Conservation (phyloP, 2,113 vertebrate species). For the Antechinus stuartii region DNA sequence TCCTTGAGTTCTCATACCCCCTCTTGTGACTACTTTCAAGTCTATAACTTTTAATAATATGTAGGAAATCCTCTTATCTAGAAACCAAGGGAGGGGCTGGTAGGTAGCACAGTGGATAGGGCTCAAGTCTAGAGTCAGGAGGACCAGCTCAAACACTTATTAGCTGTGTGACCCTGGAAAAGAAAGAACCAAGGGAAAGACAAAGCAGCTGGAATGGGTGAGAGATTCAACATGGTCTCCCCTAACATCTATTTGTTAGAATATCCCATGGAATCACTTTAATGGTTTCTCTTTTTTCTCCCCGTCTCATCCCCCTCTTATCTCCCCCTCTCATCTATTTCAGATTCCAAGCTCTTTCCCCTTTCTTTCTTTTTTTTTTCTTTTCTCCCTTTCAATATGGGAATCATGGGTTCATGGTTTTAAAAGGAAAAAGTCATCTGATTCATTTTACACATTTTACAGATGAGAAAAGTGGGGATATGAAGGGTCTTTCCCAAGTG, state of each 20-base stretch:
- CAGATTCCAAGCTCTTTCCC: neutral
- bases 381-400: neutral
- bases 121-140: no score
- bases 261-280: neutral
- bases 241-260: slow-evolving; percentile 14
- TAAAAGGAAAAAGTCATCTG: neutral
- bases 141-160: neutral
- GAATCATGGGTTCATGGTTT: neutral
- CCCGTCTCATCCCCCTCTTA: no score
- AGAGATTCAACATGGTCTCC: neutral
- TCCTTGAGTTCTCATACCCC: neutral
- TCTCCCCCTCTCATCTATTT: neutral
- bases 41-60: neutral
- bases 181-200: neutral
- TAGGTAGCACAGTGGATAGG: no score
- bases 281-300: neutral
- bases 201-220: neutral
- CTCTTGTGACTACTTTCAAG: neutral
- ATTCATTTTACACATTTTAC: neutral
- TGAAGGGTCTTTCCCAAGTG: neutral
- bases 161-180: neutral
- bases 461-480: neutral
- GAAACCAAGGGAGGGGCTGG: neutral
- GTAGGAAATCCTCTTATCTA: neutral
- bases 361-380: neutral